Base-by-base conservation (phyloP, 1,140 invertebrate genomes). In the Drosophila erecta region DNA sequence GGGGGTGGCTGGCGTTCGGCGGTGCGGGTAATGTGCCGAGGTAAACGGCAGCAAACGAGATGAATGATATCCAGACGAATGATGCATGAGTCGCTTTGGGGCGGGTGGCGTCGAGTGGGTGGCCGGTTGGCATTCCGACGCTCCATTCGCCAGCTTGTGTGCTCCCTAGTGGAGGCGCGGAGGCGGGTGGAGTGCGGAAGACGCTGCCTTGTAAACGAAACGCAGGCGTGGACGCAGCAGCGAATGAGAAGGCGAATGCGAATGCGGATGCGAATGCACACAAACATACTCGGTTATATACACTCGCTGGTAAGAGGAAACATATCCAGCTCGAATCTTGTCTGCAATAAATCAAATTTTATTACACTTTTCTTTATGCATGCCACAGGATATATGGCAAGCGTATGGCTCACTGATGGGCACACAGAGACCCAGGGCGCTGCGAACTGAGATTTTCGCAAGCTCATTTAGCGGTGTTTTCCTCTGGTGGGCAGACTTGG, bases 261-360 rank as follows among this genome's bases (percentile, higher is more conserved):
- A n/a, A n/a, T n/a, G n/a, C n/a, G n/a, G n/a, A 76, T 78, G 64
- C 79, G 62, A 76, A 73, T 61, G 67, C 74, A 78, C 79, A 77
- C 59, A 76, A 27, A 62, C 33, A 59, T 27, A 40, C 15, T 20
- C 47, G 56, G 4, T 43, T 14, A 46, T 38, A 35, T 41, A 40
- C 38, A 57, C 20, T 55, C 37, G 11, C 43, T 37, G 55, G 43
- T 51, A 44, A 49, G 49, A 44, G 72, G 49, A 59, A 78, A 81
- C 84, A 91, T 84, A 90, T 90, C 89, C 90, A 86, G 64, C 90
- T 91, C 81, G 90, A 91, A 91, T 91, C 90, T 91, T 91, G 90
- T 91, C 90, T 84, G 85, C 90, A 91, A 91, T 91, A 91, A 91
- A 91, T 91, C 90, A 91, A 91, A 91, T 91, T 91, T 91, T 91